phyloP scores from a whole-genome alignment of 2,888 invertebrate genomes.

The Trilocha varians region DNA sequence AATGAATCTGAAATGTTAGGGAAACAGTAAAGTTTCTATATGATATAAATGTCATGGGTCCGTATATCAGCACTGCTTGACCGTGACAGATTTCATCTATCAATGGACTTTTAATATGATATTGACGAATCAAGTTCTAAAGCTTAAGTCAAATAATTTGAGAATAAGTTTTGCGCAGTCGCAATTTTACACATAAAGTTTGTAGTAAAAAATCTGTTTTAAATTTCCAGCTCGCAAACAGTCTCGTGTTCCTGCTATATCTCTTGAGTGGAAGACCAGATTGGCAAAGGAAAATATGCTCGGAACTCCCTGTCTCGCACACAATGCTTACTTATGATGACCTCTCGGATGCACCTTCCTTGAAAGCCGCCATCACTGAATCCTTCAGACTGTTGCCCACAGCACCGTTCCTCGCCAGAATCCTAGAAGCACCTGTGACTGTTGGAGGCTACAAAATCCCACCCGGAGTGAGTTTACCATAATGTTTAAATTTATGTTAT shows the following conservation, averaged over 20 bases:
- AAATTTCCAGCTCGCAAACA: conserved; percentile 80
- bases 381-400: conserved; percentile 83
- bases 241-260: conserved; percentile 83
- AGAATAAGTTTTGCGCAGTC: no score
- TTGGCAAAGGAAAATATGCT: conserved; percentile 77
- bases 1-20: no score
- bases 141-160: no score
- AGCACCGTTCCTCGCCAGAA: conserved; percentile 84
- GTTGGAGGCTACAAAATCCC: conserved; percentile 80
- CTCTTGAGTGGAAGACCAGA: conserved; percentile 79
- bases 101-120: no score
- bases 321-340: conserved; percentile 73
- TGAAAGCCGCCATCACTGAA: conserved; percentile 85
- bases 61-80: no score
- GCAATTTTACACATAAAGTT: no score
- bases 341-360: conserved; percentile 78
- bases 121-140: no score
- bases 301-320: conserved; percentile 76
- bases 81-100: no score
- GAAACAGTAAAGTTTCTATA: no score
- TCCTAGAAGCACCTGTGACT: conserved; percentile 80
- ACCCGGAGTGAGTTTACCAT: conserved; percentile 75
- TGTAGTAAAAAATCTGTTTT: background rate
- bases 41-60: no score
- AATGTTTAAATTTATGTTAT: background rate